Conservation (phyloP, 1,140 invertebrate genomes). For the Drosophila carrolli region DNA sequence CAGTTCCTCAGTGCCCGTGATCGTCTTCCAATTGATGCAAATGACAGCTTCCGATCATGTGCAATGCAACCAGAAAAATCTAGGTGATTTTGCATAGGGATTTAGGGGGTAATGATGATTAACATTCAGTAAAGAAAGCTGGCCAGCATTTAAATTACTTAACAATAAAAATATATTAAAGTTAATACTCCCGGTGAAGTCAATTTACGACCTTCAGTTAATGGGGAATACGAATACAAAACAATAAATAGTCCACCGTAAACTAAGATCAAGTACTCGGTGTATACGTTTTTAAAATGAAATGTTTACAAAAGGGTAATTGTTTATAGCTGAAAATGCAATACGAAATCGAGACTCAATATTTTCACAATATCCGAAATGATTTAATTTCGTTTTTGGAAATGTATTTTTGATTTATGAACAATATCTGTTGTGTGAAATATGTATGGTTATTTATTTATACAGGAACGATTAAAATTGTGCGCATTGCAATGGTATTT, state of each 20-base stretch:
- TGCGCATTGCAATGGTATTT: not conserved
- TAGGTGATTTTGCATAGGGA: not conserved
- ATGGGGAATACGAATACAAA: not conserved
- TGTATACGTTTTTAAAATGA: not conserved
- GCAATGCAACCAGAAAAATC: not conserved
- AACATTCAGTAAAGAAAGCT: too few relatives aligned
- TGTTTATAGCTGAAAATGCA: not conserved
- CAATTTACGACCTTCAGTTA: not conserved
- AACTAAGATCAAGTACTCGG: not conserved
- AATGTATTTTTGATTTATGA: not conserved
- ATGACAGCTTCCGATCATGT: slow-evolving; percentile 25
- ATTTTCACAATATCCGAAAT: slow-evolving; percentile 4
- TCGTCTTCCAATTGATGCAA: slow-evolving; percentile 17
- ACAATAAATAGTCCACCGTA: not conserved
- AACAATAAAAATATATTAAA: not conserved
- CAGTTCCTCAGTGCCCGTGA: slow-evolving; percentile 17
- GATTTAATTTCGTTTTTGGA: not conserved
- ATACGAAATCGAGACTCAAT: not conserved
- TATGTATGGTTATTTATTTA: not conserved
- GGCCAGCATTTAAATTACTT: not conserved
- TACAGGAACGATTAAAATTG: not conserved
- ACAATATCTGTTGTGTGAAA: not conserved
- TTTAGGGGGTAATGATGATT: too few relatives aligned
- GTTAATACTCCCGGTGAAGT: not conserved
- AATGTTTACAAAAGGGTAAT: not conserved